phyloP scores from a whole-genome alignment of 2,797 vertebrate species.

The Cirrhinus mrigala region DNA sequence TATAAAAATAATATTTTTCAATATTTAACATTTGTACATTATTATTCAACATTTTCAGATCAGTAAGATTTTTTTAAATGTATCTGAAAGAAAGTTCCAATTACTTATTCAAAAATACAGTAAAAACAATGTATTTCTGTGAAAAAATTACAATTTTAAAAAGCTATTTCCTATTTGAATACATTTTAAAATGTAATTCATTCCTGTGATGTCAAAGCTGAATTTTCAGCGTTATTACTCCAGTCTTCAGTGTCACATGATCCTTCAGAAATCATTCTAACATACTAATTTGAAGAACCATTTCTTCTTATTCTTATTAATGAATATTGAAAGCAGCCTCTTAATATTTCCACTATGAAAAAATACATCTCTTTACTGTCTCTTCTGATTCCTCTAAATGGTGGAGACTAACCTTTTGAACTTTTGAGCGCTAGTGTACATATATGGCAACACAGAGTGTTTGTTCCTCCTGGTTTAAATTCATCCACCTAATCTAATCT shows the following conservation, averaged over 20 bases:
- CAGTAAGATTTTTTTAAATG: neutral
- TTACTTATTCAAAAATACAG: neutral
- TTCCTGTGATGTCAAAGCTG: neutral
- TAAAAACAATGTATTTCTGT: neutral
- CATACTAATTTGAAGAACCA: neutral
- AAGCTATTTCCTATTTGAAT: neutral
- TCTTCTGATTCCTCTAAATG: neutral
- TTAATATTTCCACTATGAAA: neutral
- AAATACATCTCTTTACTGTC: neutral
- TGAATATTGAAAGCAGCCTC: neutral
- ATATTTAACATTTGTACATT: neutral
- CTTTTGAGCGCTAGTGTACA: neutral
- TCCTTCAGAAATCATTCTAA: neutral
- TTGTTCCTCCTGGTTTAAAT: neutral
- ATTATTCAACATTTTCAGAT: neutral
- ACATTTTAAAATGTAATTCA: neutral
- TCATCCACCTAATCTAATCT: constrained; percentile 9
- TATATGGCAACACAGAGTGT: neutral
- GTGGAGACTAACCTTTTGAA: neutral
- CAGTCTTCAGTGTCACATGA: neutral
- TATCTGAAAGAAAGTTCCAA: neutral
- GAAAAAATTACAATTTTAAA: neutral
- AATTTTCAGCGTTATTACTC: neutral
- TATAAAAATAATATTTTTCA: neutral
- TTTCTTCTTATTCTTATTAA: neutral